Evolutionary conservation across 1,140 invertebrate genomes (phyloP).

Genomic region (Antheraea pernyi): DNA sequence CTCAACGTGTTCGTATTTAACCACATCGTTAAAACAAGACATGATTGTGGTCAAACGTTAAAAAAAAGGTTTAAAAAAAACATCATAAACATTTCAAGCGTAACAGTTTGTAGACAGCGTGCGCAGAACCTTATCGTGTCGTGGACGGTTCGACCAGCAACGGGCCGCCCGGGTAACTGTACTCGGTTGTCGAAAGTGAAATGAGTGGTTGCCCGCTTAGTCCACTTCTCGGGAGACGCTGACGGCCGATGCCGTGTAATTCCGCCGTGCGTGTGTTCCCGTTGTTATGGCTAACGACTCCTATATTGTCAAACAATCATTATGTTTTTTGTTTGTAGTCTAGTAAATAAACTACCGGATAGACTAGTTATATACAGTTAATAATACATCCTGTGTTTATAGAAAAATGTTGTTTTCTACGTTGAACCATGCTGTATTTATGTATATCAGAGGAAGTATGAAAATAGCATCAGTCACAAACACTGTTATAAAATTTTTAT

Average conservation of each 20-base stretch:
- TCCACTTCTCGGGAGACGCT: conserved; percentile 23
- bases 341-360: not conserved
- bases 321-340: not conserved
- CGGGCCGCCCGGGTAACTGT: conserved; percentile 29
- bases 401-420: too few species aligned
- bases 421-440: too few species aligned
- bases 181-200: conserved; percentile 28
- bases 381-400: too few species aligned
- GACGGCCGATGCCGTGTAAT: conserved; percentile 18
- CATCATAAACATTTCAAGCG: not conserved
- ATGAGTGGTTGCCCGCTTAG: conserved; percentile 29
- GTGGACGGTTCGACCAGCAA: conserved; percentile 20
- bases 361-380: not conserved
- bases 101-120: not conserved
- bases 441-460: too few species aligned
- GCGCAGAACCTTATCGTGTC: conserved; percentile 13
- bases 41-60: not conserved
- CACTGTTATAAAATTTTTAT: too few species aligned
- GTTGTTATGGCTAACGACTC: not conserved
- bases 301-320: not conserved
- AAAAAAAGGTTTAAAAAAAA: not conserved
- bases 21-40: not conserved
- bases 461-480: too few species aligned
- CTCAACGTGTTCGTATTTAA: too few species aligned
- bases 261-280: conserved; percentile 10